Evolutionary conservation across 1,140 invertebrate species (phyloP).

Genomic region (Brachionus calyciflorus): DNA sequence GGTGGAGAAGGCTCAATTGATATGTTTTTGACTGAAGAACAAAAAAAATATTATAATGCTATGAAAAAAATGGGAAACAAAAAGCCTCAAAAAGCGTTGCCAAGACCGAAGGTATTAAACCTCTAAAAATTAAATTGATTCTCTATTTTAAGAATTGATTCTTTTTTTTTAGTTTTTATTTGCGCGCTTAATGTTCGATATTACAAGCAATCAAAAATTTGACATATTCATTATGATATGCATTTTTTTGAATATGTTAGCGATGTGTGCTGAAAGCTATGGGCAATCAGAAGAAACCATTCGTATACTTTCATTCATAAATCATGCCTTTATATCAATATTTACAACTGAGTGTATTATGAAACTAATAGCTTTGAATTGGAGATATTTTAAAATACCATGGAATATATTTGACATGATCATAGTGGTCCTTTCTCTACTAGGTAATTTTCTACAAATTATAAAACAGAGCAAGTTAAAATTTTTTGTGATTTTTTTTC

Average conservation of each 20-base stretch:
- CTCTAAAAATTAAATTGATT: background rate
- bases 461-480: no score
- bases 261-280: slow-evolving; percentile 96
- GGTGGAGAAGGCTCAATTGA: slow-evolving; percentile 81
- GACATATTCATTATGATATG: slow-evolving; percentile 99
- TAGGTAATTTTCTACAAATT: slow-evolving; percentile 66
- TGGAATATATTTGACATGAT: slow-evolving; percentile 99
- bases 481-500: no score
- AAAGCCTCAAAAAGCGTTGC: slow-evolving; percentile 94
- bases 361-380: slow-evolving; percentile 92
- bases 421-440: slow-evolving; percentile 95
- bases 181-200: slow-evolving; percentile 91
- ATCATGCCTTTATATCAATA: slow-evolving; percentile 95
- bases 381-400: slow-evolving; percentile 96
- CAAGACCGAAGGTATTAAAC: slow-evolving; percentile 79
- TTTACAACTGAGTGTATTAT: slow-evolving; percentile 94
- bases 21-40: slow-evolving; percentile 99
- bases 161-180: slow-evolving; percentile 77
- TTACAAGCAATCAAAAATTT: slow-evolving; percentile 96
- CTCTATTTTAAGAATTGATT: slow-evolving; percentile 49
- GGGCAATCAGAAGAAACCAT: slow-evolving; percentile 78
- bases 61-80: slow-evolving; percentile 99
- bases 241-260: slow-evolving; percentile 96
- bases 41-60: slow-evolving; percentile 99
- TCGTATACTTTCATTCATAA: slow-evolving; percentile 77